Evolutionary conservation across 2,113 vertebrate genomes (phyloP), one percentile per base, ranked within the genome.

Genomic region (Pithys albifrons): DNA sequence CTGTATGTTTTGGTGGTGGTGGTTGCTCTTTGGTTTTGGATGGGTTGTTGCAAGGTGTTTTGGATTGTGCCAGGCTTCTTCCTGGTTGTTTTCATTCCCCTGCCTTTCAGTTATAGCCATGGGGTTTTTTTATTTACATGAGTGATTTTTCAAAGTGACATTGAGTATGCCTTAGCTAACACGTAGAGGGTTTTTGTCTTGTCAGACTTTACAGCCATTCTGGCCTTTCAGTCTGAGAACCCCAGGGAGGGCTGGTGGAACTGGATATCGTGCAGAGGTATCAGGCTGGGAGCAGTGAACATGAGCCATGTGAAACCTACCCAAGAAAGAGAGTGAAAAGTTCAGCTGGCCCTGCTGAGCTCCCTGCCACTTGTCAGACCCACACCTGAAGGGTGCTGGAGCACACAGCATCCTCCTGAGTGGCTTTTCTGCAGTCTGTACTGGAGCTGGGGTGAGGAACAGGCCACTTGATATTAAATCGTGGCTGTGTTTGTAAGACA

Each of bases 361-460:
- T 87, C 51, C n/a, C 14, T 66, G 20, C 69, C 2, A 0, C n/a
- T 24, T 61, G 29, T 82, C 46, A 82, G 61, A 79, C 49, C 62
- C 49, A 43, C 20, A 4, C 22, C 2, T 55, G 72, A 37, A 88
- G 28, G 25, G 67, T 75, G 12, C 52, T 74, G 61, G 37, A 27
- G 16, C 0, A 0, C 55, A 14, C 6, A 51, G 33, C 20, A 45
- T 86, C 54, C n/a, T 70, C 41, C 45, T 37, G 4, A 70, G 33
- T 0, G 2, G 52, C 28, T 89, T 80, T 64, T 55, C 0, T 0
- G 70, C 33, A 65, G 5, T 48, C 59, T 1, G 0, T 39, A 31
- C 4, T 67, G 41, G 43, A 76, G n/a, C 54, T 89, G 58, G 28
- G 11, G 24, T 78, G 66, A 85, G 64, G 74, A 73, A 33, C 15